These are phyloP conservation scores for Sylvia atricapilla DNA, from an alignment of 2,113 vertebrate genomes.

Conservation along the genomic window DNA sequence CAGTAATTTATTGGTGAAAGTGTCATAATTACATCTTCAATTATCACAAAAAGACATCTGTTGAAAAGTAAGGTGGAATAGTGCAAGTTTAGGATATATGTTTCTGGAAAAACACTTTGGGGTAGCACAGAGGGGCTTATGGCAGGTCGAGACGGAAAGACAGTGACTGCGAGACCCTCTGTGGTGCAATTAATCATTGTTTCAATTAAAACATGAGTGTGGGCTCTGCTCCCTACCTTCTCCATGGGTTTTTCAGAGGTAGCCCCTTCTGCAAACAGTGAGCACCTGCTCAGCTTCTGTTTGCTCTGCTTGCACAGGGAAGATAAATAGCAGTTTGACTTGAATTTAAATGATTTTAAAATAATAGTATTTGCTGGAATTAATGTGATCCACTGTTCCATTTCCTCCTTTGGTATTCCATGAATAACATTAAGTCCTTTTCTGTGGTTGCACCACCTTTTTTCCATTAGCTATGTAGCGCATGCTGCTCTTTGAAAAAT, in stretches of 20 bases:
- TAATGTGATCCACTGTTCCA: conserved; percentile 18
- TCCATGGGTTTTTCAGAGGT: neutral
- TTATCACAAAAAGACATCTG: neutral
- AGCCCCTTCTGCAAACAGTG: neutral
- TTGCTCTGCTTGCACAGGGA: neutral
- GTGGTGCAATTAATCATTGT: neutral
- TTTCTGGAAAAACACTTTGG: neutral
- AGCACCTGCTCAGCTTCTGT: neutral
- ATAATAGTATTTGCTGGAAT: conserved; percentile 36
- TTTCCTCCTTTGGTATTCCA: conserved; percentile 27
- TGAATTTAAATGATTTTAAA: conserved; percentile 52
- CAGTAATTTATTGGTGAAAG: neutral
- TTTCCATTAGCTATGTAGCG: conserved; percentile 19
- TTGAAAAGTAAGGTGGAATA: neutral
- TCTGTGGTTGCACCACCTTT: neutral
- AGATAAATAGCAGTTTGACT: conserved; percentile 28
- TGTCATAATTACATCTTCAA: neutral
- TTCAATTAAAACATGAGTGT: neutral
- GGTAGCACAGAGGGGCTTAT: neutral
- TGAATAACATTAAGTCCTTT: conserved; percentile 32
- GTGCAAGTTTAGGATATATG: neutral
- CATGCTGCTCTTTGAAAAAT: conserved; percentile 21
- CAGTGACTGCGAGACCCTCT: fast-evolving
- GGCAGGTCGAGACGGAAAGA: neutral
- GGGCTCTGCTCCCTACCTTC: neutral